These are phyloP conservation scores for Columba janthina DNA, from an alignment of 2,113 vertebrate genomes.

Conservation along the genomic window DNA sequence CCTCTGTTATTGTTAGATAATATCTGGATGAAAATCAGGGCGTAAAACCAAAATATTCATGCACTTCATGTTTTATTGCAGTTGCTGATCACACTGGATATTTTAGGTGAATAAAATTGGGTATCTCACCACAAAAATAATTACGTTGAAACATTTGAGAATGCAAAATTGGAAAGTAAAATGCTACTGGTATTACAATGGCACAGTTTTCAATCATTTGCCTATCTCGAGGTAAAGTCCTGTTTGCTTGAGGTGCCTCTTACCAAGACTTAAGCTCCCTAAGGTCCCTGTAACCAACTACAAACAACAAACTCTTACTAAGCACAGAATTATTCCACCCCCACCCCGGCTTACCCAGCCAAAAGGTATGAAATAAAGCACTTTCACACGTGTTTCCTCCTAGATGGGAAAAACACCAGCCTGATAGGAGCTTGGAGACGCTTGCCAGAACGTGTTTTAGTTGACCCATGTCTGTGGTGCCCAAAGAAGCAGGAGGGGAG, in stretches of 20 bases:
- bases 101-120: neutral
- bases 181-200: neutral
- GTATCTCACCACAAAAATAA: neutral
- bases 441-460: fast-evolving
- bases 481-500: neutral
- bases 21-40: neutral
- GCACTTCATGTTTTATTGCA: neutral
- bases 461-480: neutral
- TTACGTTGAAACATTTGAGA: neutral
- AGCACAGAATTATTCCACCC: neutral
- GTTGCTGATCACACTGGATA: neutral
- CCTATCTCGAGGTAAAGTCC: fast-evolving
- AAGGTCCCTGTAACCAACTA: neutral
- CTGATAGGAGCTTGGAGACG: neutral
- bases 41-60: neutral
- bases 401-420: neutral
- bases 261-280: fast-evolving
- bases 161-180: neutral
- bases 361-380: neutral
- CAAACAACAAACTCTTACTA: neutral
- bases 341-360: neutral
- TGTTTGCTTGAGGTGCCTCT: neutral
- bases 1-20: neutral
- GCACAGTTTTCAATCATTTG: neutral
- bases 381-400: neutral